Base-by-base conservation (phyloP, 2,113 vertebrate genomes). In the Monopterus albus region DNA sequence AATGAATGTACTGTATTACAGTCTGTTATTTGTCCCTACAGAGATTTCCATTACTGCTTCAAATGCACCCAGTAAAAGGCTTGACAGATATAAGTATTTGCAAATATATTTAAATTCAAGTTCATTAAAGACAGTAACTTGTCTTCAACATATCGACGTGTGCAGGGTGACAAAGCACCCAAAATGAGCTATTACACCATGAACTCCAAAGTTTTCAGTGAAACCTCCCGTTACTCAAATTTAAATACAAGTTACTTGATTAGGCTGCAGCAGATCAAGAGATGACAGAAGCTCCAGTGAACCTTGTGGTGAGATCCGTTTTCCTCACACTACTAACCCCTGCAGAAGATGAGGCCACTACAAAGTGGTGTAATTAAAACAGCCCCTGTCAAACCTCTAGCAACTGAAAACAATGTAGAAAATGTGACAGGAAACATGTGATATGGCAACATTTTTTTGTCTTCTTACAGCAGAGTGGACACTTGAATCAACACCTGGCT, bases 11-110 rank as follows among this genome's bases (percentile, higher is more conserved):
- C 93, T 68, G 53, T 93, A 91, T 92, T 91, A 88, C 85, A 91
- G 91, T 79, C 84, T 90, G 86, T 90, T 95, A 91, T 94, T 90
- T 88, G 79, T 91, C 88, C 91, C 93, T 72, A 56, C 81, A 87
- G 92, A 92, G 87, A 87, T 87, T 94, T 82, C 91, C 89, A 91
- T 94, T 93, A 91, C 81, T 78, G 82, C 74, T 87, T 78, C 72
- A 86, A 91, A 81, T 47, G 51, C 76, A 70, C 90, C 90, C 91
- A 75, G 72, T 67, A 80, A n/a, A n/a, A 20, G 51, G 28, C 14
- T 63, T 62, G 75, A 83, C 59, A 53, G 55, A 83, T 85, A 76
- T 65, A 23, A 52, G 31, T 28, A 79, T 83, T 57, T 50, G 40
- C 57, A 72, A 52, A 67, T 55, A 20, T 70, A 46, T 80, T 73